phyloP scores from a whole-genome alignment of 2,797 vertebrate genomes.

The Arvicola amphibius region DNA sequence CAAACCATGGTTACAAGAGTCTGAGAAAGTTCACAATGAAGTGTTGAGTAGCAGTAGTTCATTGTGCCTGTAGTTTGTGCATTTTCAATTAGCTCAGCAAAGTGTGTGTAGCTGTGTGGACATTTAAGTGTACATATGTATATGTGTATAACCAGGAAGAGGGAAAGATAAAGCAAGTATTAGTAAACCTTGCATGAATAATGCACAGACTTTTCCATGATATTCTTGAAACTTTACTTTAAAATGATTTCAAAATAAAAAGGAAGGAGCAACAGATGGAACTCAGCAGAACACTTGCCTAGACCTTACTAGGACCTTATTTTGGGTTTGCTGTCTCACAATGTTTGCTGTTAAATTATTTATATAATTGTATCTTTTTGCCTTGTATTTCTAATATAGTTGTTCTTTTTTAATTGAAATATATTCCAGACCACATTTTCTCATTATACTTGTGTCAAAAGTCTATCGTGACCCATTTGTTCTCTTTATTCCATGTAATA shows the following conservation, averaged over 20 bases:
- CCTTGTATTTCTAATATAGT: conserved; percentile 39
- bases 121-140: background rate
- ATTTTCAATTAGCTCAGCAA: background rate
- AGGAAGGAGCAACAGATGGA: background rate
- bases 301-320: conserved; percentile 12
- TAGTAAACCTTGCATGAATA: conserved; percentile 21
- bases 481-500: conserved; percentile 25
- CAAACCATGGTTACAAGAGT: background rate
- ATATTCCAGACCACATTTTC: conserved; percentile 48
- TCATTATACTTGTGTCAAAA: conserved; percentile 5
- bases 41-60: background rate
- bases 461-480: background rate
- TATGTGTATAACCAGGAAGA: background rate
- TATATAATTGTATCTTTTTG: conserved; percentile 24
- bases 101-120: background rate
- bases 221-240: background rate
- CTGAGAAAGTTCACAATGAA: background rate
- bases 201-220: background rate
- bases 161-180: conserved; percentile 18
- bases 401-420: conserved; percentile 44
- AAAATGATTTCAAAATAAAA: conserved; percentile 57
- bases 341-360: conserved; percentile 44
- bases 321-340: conserved; percentile 15
- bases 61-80: background rate
- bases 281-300: background rate